These are phyloP conservation scores for Proisotoma minuta DNA, from an alignment of 2,888 invertebrate genomes.

Conservation along the genomic window DNA sequence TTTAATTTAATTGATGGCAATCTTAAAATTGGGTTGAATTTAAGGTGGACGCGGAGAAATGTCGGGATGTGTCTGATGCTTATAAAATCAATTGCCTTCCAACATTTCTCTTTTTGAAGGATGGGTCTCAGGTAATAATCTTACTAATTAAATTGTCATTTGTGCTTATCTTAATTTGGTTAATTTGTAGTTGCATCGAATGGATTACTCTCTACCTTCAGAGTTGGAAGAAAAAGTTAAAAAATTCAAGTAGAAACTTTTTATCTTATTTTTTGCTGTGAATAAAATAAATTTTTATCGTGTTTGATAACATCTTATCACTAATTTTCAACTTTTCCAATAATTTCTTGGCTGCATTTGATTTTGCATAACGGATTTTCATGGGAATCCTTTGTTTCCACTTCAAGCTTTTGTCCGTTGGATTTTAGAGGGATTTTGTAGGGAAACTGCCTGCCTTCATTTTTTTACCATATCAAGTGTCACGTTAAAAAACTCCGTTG, in stretches of 20 bases:
- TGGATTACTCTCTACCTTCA: slow-evolving; percentile 34
- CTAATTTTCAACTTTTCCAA: no score
- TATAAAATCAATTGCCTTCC: slow-evolving; percentile 33
- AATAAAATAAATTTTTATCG: no score
- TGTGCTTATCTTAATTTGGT: background rate
- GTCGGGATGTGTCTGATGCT: slow-evolving; percentile 23
- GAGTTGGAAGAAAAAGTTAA: slow-evolving; percentile 33
- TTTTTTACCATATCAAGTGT: no score
- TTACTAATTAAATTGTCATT: background rate
- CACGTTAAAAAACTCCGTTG: no score
- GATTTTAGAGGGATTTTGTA: no score
- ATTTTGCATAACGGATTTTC: no score
- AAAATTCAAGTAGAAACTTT: slow-evolving; percentile 23
- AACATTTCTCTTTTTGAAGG: slow-evolving; percentile 30
- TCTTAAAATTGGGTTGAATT: background rate
- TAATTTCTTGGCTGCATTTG: no score
- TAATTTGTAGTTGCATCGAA: slow-evolving; percentile 24
- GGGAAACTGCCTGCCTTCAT: no score
- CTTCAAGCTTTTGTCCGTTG: no score
- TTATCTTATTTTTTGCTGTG: no score
- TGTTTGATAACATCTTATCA: no score
- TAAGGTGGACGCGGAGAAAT: slow-evolving; percentile 33
- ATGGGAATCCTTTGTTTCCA: no score
- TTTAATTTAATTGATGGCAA: background rate
- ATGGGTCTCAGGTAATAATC: slow-evolving; percentile 24